These are phyloP conservation scores for Drosophila subsilvestris DNA, from an alignment of 2,888 invertebrate genomes.

Conservation along the genomic window DNA sequence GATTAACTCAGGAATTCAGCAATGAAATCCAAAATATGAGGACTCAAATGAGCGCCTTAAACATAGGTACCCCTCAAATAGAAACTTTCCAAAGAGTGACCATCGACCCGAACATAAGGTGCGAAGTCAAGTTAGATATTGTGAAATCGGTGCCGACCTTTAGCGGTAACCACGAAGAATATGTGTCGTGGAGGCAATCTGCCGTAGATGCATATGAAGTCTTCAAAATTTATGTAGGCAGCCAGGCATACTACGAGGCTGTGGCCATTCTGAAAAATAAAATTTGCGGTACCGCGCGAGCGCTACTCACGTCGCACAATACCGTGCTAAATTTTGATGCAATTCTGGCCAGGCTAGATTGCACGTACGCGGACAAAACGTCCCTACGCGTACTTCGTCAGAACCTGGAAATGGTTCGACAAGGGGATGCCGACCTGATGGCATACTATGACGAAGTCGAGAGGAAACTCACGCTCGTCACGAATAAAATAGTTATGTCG, in stretches of 20 bases:
- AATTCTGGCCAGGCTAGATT: not conserved
- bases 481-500: no score
- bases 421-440: slow-evolving; percentile 1
- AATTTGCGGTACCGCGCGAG: not conserved
- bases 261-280: slow-evolving; percentile 34
- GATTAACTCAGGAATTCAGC: no score
- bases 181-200: slow-evolving; percentile 30
- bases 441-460: slow-evolving; percentile 8
- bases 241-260: slow-evolving; percentile 28
- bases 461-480: slow-evolving; percentile 8
- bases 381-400: not conserved
- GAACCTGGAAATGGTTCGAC: slow-evolving; percentile 3
- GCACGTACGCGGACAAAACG: slow-evolving; percentile 12
- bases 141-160: no score
- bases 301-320: no score
- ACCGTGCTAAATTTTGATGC: not conserved
- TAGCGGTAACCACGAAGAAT: no score
- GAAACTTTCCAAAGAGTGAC: no score
- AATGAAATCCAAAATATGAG: no score
- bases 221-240: slow-evolving; percentile 25
- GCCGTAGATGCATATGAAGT: slow-evolving; percentile 16
- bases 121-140: no score
- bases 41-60: no score
- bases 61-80: no score
- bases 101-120: no score